Conservation (phyloP, 1,140 invertebrate genomes). For the Galendromus occidentalis region DNA sequence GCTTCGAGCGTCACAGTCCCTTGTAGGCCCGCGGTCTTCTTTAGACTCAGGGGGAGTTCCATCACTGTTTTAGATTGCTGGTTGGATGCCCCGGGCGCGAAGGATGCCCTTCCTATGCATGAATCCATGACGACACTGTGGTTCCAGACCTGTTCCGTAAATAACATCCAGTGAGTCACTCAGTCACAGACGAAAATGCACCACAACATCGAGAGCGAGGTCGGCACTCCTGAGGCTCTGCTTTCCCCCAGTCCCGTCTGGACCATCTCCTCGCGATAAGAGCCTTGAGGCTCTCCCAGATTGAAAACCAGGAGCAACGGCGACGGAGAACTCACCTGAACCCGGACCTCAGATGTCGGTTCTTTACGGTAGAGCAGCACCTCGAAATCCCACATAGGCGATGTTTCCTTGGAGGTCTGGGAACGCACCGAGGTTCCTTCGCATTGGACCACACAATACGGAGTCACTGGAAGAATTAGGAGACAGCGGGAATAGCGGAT, state of each 20-base stretch:
- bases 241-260: neutral
- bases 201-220: neutral
- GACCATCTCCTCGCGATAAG: neutral
- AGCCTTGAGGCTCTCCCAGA: neutral
- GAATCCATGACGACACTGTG: constrained; percentile 3
- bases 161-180: neutral
- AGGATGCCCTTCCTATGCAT: neutral
- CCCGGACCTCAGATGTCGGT: neutral
- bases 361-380: neutral
- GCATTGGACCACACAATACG: neutral
- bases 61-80: neutral
- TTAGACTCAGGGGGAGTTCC: neutral
- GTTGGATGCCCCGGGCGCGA: neutral
- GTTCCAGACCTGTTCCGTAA: neutral
- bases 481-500: neutral
- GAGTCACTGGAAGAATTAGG: neutral
- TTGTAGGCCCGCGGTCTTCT: neutral
- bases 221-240: neutral
- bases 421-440: neutral
- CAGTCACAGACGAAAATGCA: neutral
- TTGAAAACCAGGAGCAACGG: neutral
- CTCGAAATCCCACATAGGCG: neutral
- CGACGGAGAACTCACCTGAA: neutral
- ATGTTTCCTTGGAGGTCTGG: neutral
- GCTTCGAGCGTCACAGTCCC: neutral